Conservation (phyloP, 2,888 invertebrate species). For the Acleris sparsana region DNA sequence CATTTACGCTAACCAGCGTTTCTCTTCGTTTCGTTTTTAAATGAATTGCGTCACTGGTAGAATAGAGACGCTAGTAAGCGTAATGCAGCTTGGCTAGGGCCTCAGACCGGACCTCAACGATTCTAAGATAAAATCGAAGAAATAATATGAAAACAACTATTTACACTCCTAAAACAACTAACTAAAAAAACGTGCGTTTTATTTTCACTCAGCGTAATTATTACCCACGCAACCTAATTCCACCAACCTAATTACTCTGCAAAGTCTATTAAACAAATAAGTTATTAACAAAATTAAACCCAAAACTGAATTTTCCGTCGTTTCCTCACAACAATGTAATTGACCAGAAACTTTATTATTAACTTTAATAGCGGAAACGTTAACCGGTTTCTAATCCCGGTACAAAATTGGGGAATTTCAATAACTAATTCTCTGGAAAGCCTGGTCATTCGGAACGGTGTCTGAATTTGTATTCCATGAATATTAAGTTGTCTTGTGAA, state of each 20-base stretch:
- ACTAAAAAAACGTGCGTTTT: too few relatives aligned
- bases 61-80: too few relatives aligned
- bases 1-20: too few relatives aligned
- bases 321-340: conserved; percentile 31
- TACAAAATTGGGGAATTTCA: conserved; percentile 55
- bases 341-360: conserved; percentile 24
- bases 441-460: conserved; percentile 59
- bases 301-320: conserved; percentile 25
- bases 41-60: too few relatives aligned
- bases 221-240: background rate
- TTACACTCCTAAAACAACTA: too few relatives aligned
- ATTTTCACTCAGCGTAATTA: too few relatives aligned
- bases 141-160: too few relatives aligned
- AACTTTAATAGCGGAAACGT: conserved; percentile 39
- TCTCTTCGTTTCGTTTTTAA: too few relatives aligned
- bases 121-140: too few relatives aligned
- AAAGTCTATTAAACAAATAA: conserved; percentile 34
- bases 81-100: too few relatives aligned
- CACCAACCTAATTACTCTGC: background rate
- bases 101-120: too few relatives aligned
- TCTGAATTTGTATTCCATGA: conserved; percentile 67
- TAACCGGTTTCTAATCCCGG: conserved; percentile 57
- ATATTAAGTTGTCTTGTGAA: conserved; percentile 52
- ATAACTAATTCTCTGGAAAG: conserved; percentile 61
- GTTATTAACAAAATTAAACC: conserved; percentile 30